These are phyloP conservation scores for Eutrigla gurnardus DNA, from an alignment of 2,797 vertebrate genomes.

Conservation along the genomic window DNA sequence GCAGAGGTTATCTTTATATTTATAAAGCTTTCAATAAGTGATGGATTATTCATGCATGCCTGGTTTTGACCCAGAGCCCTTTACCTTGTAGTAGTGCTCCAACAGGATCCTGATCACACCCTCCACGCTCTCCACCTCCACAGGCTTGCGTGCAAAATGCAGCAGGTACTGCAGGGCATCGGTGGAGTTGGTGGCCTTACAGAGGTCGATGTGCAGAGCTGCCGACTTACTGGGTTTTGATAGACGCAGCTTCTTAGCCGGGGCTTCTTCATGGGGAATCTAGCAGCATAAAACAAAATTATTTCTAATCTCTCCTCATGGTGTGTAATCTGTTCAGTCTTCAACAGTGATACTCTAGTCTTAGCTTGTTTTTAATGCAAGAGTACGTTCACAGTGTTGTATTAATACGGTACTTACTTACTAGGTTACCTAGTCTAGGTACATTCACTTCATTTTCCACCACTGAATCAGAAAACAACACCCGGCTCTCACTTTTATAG, in stretches of 20 bases:
- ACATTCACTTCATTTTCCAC: neutral
- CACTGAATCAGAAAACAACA: neutral
- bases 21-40: too few species aligned
- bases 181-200: conserved; percentile 92
- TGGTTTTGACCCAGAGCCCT: neutral
- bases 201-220: conserved; percentile 94
- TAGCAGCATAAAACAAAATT: conserved; percentile 40
- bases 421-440: too few species aligned
- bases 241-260: conserved; percentile 93
- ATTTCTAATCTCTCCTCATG: neutral
- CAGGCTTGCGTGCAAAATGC: conserved; percentile 93
- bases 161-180: conserved; percentile 95
- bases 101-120: conserved; percentile 94
- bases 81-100: conserved; percentile 98
- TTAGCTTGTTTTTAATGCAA: neutral
- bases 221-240: conserved; percentile 98
- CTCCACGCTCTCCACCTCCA: conserved; percentile 96
- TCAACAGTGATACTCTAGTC: neutral
- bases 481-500: neutral
- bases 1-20: neutral
- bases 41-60: neutral
- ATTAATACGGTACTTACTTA: neutral
- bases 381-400: neutral
- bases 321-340: neutral
- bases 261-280: conserved; percentile 91